phyloP scores from a whole-genome alignment of 2,888 invertebrate genomes.

The Drosophila crucigera region DNA sequence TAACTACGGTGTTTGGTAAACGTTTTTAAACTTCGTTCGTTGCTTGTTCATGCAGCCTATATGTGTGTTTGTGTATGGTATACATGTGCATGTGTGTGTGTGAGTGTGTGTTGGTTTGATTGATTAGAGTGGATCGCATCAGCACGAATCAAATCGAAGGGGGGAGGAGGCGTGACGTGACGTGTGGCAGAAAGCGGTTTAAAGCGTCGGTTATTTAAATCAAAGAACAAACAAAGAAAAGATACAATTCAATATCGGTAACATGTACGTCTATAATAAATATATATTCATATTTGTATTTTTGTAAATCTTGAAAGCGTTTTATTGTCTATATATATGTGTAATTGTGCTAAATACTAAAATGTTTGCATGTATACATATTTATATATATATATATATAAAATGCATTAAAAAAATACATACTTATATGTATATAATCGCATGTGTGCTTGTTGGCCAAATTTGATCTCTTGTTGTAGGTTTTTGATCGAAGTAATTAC shows the following conservation, averaged over 20 bases:
- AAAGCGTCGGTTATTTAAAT: constrained; percentile 67
- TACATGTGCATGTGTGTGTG: constrained; percentile 10
- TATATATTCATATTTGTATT: constrained; percentile 24
- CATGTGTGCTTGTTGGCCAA: constrained; percentile 48
- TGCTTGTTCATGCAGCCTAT: constrained; percentile 82
- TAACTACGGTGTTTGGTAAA: constrained; percentile 55
- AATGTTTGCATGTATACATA: constrained; percentile 16
- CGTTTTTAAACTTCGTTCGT: constrained; percentile 68
- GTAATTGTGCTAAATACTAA: neutral
- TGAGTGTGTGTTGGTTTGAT: constrained; percentile 22
- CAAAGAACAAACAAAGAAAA: constrained; percentile 74
- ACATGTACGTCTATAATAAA: constrained; percentile 39
- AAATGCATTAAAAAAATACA: neutral
- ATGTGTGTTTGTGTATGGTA: constrained; percentile 6
- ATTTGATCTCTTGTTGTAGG: constrained; percentile 2
- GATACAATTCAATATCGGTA: constrained; percentile 68
- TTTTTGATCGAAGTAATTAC: constrained; percentile 40
- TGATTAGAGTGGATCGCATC: constrained; percentile 41
- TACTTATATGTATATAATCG: constrained; percentile 10
- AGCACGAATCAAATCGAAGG: constrained; percentile 36
- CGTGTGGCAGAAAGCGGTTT: constrained; percentile 60
- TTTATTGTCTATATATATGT: constrained; percentile 46
- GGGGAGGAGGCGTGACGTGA: constrained; percentile 44
- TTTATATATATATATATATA: neutral
- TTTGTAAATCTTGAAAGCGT: constrained; percentile 30